A percentile compares a stretch with the other conserved stretches of the same genome.
Conservation (phyloP, 2,888 invertebrate genomes). For the Caenorhabditis plicata region DNA sequence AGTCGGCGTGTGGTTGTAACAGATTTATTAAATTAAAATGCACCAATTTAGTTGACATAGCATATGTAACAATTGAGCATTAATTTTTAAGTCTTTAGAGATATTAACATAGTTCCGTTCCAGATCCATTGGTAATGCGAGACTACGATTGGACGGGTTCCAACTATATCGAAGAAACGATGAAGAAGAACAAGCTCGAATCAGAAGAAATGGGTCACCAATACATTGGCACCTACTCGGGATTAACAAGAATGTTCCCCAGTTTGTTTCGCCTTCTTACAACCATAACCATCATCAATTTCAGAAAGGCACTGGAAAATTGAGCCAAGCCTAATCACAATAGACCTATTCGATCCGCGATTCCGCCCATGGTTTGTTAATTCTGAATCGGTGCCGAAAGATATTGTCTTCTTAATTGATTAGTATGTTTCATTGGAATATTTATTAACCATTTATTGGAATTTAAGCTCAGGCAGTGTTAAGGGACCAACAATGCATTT, state of each 20-base stretch:
- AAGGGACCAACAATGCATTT: constrained; percentile 63
- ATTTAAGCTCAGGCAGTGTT: constrained; percentile 46
- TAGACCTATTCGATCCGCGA: constrained; percentile 64
- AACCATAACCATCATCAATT: neutral
- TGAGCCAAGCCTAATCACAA: constrained; percentile 52
- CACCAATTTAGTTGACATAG: too few relatives aligned
- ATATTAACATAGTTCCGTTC: neutral
- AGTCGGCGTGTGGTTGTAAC: too few relatives aligned
- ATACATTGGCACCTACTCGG: constrained; percentile 63
- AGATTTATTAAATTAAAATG: too few relatives aligned
- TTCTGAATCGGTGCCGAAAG: constrained; percentile 60
- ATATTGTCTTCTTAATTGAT: constrained; percentile 63
- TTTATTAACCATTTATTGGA: neutral
- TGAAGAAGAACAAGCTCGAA: constrained; percentile 43
- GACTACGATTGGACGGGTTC: constrained; percentile 59
- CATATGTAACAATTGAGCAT: too few relatives aligned
- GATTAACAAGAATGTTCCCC: constrained; percentile 62
- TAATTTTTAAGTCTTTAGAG: neutral
- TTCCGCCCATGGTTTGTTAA: constrained; percentile 63
- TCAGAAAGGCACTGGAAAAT: constrained; percentile 53
- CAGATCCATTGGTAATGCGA: constrained; percentile 51
- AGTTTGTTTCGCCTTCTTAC: constrained; percentile 25
- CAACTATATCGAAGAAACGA: constrained; percentile 37
- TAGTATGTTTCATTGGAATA: constrained; percentile 48
- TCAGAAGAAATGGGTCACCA: constrained; percentile 48